Percentiles rank a stretch among this genome's conserved stretches.
phyloP scores from a whole-genome alignment of 2,888 invertebrate genomes.

The Euproctis similis region DNA sequence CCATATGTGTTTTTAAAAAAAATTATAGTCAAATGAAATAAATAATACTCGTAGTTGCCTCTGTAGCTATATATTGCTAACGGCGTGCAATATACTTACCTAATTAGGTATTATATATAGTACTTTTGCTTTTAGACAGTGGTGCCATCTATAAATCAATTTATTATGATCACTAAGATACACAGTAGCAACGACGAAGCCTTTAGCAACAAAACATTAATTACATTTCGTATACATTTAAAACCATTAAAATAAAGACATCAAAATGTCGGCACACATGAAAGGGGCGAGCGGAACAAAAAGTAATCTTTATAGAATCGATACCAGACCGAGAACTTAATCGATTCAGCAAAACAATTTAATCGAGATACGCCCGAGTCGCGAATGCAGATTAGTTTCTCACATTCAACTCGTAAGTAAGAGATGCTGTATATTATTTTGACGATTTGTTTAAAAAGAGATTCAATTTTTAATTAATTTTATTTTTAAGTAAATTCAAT shows the following conservation, averaged over 20 bases:
- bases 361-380: slow-evolving; percentile 49
- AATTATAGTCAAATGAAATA: too few relatives aligned
- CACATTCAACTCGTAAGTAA: slow-evolving; percentile 29
- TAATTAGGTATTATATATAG: too few relatives aligned
- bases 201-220: slow-evolving; percentile 20
- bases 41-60: too few relatives aligned
- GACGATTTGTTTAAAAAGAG: too few relatives aligned
- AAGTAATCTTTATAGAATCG: slow-evolving; percentile 57
- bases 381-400: slow-evolving; percentile 53
- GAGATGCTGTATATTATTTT: slow-evolving; percentile 8
- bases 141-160: slow-evolving; percentile 7
- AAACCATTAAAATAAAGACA: slow-evolving; percentile 53
- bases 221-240: slow-evolving; percentile 28
- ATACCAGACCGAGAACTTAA: slow-evolving; percentile 56
- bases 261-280: slow-evolving; percentile 44
- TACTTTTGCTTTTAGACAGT: too few relatives aligned
- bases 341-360: slow-evolving; percentile 70
- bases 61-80: too few relatives aligned
- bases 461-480: slow-evolving; percentile 8
- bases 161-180: slow-evolving; percentile 1
- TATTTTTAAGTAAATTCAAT: too few relatives aligned
- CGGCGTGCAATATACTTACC: too few relatives aligned
- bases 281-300: slow-evolving; percentile 43
- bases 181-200: slow-evolving; percentile 21
- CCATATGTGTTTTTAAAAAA: too few relatives aligned